phyloP scores from a whole-genome alignment of 2,797 vertebrate species.

The Poeciliopsis infans region DNA sequence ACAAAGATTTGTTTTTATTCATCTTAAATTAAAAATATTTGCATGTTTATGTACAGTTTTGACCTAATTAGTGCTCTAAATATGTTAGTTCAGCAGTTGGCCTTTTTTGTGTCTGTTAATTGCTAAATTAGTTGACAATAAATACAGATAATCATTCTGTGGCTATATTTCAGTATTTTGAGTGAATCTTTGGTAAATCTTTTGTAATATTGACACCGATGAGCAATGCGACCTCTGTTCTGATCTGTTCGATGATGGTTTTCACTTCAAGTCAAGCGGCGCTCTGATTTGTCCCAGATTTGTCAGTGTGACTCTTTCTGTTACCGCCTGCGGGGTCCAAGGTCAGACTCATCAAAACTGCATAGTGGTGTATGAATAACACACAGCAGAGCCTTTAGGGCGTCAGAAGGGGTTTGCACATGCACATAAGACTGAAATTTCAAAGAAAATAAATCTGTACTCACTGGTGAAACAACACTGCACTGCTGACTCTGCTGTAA shows the following conservation, averaged over 20 bases:
- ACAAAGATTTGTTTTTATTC: too few relatives aligned
- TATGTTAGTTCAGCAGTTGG: too few relatives aligned
- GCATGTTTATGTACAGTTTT: too few relatives aligned
- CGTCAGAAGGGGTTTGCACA: not conserved
- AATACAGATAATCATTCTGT: not conserved
- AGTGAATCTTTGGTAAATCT: not conserved
- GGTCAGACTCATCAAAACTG: constrained; percentile 35
- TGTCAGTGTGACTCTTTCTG: constrained; percentile 25
- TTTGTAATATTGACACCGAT: constrained; percentile 8
- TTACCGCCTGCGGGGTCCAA: constrained; percentile 46
- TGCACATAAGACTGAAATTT: constrained; percentile 3
- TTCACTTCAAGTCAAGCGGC: constrained; percentile 1
- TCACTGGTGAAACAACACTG: constrained; percentile 54
- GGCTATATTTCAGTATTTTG: not conserved
- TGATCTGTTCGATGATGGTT: constrained; percentile 24
- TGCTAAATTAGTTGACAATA: too few relatives aligned
- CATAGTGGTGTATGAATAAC: not conserved
- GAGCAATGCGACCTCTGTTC: constrained; percentile 13
- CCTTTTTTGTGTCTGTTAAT: too few relatives aligned
- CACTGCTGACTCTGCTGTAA: constrained; percentile 13
- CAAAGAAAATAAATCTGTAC: constrained; percentile 46
- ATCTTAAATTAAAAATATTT: too few relatives aligned
- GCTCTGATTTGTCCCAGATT: constrained; percentile 25
- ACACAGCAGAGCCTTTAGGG: constrained; percentile 3
- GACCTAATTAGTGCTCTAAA: too few relatives aligned